Evolutionary conservation across 2,888 invertebrate genomes (phyloP).

Genomic region (Monochamus alternatus): DNA sequence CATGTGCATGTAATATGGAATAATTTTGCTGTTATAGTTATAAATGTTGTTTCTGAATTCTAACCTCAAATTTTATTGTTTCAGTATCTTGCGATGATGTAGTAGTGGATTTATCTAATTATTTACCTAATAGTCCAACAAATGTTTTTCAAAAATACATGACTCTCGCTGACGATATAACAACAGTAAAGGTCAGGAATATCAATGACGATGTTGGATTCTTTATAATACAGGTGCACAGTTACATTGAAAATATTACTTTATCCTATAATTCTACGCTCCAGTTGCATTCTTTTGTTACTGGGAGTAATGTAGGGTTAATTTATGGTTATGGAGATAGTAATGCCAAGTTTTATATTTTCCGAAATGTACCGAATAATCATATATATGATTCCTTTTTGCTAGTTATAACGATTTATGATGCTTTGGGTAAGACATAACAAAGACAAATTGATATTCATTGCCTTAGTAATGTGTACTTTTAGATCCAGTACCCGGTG

Average conservation of each 20-base stretch:
- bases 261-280: slow-evolving; percentile 70
- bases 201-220: slow-evolving; percentile 72
- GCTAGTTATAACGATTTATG: slow-evolving; percentile 53
- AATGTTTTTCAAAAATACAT: slow-evolving; percentile 58
- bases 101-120: slow-evolving; percentile 25
- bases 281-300: slow-evolving; percentile 66
- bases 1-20: not conserved
- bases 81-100: slow-evolving; percentile 36
- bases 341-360: slow-evolving; percentile 49
- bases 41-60: slow-evolving; percentile 36
- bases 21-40: slow-evolving; percentile 26
- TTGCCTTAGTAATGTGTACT: slow-evolving; percentile 29
- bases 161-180: slow-evolving; percentile 55
- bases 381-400: slow-evolving; percentile 9
- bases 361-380: slow-evolving; percentile 36
- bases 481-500: slow-evolving; percentile 85
- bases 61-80: slow-evolving; percentile 22
- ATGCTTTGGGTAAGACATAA: slow-evolving; percentile 50
- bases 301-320: slow-evolving; percentile 79
- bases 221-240: slow-evolving; percentile 79
- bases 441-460: not conserved
- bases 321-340: slow-evolving; percentile 55
- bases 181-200: slow-evolving; percentile 67
- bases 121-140: slow-evolving; percentile 25
- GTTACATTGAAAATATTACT: slow-evolving; percentile 74